A percentile compares a stretch with the other conserved stretches of the same genome.
Conservation (phyloP, 2,113 vertebrate species). For the Paramisgurnus dabryanus region DNA sequence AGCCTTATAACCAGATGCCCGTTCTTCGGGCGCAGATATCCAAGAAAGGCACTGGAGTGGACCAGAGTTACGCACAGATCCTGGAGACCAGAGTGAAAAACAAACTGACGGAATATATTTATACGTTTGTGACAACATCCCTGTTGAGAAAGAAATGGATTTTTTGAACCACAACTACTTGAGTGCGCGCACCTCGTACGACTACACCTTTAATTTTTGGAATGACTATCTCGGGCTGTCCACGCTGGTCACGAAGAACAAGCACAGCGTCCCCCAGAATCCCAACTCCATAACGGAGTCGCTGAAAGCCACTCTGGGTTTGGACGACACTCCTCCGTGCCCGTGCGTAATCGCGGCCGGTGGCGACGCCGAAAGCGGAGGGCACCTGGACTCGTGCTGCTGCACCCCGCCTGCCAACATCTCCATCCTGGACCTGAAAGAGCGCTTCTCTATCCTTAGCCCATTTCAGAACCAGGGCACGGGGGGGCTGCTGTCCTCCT, state of each 20-base stretch:
- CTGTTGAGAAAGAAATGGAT: constrained; percentile 72
- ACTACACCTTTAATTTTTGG: constrained; percentile 86
- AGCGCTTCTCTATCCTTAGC: constrained; percentile 77
- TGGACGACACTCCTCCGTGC: constrained; percentile 74
- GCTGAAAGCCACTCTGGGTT: constrained; percentile 79
- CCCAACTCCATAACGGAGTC: constrained; percentile 83
- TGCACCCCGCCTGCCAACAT: constrained; percentile 70
- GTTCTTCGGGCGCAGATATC: constrained; percentile 64
- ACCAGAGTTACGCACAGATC: constrained; percentile 35
- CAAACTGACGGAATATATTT: constrained; percentile 68
- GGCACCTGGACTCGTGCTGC: constrained; percentile 75
- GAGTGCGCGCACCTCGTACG: constrained; percentile 75
- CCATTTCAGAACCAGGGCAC: constrained; percentile 71
- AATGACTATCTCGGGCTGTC: constrained; percentile 83
- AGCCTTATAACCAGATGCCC: constrained; percentile 76
- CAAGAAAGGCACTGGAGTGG: constrained; percentile 69
- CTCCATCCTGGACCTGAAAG: constrained; percentile 76
- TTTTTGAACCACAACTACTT: constrained; percentile 82
- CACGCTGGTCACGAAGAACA: constrained; percentile 76
- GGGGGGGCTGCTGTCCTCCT: constrained; percentile 56
- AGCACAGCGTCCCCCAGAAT: constrained; percentile 70
- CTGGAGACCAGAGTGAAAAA: constrained; percentile 37
- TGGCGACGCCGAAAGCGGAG: constrained; percentile 58
- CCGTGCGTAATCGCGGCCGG: constrained; percentile 69
- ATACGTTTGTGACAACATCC: constrained; percentile 30